Conservation (phyloP, 2,797 vertebrate species). For the Eulemur mongoz region DNA sequence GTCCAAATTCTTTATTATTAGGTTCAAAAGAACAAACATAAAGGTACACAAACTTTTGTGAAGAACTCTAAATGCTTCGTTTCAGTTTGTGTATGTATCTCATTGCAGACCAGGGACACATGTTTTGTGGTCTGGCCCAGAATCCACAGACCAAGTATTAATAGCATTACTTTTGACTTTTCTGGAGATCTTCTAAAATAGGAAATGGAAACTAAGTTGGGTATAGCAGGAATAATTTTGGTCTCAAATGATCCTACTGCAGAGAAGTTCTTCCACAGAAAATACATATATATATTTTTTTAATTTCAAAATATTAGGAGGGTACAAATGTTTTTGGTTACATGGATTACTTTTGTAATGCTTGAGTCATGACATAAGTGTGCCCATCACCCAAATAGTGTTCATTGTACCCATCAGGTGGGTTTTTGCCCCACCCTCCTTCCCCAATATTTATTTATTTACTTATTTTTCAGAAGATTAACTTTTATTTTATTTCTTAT, state of each 20-base stretch:
- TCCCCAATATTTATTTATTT: background rate
- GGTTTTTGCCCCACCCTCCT: too few species aligned
- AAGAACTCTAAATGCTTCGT: background rate
- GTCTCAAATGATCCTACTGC: background rate
- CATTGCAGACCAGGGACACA: background rate
- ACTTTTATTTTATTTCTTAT: too few species aligned
- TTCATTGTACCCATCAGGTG: too few species aligned
- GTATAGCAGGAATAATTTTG: constrained; percentile 19
- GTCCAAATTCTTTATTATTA: background rate
- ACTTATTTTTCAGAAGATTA: too few species aligned
- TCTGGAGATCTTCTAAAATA: constrained; percentile 23
- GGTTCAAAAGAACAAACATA: background rate
- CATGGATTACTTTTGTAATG: too few species aligned
- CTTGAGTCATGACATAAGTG: too few species aligned
- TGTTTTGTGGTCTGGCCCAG: background rate
- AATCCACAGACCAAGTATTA: background rate
- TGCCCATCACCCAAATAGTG: too few species aligned
- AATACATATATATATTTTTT: background rate
- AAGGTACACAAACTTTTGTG: background rate
- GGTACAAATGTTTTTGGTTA: too few species aligned
- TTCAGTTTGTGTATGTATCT: background rate
- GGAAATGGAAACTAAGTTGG: constrained; percentile 36
- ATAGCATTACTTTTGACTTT: background rate
- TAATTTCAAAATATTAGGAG: too few species aligned
- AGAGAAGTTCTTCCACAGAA: background rate